Evolutionary conservation across 2,888 invertebrate species (phyloP).

Genomic region (Lathronympha strigana): DNA sequence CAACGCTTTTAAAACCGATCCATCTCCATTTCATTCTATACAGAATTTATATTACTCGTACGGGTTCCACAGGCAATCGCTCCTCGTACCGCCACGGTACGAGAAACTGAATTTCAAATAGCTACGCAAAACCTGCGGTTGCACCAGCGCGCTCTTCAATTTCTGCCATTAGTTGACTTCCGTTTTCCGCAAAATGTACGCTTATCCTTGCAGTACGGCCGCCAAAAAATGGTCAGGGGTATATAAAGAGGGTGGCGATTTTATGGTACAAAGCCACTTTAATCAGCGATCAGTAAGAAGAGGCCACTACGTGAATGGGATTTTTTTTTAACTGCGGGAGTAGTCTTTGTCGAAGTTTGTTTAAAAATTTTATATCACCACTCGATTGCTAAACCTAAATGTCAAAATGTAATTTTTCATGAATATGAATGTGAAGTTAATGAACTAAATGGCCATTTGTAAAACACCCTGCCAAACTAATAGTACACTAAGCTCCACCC

Average conservation of each 20-base stretch:
- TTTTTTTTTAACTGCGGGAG: too few species aligned
- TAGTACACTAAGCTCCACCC: slow-evolving; percentile 17
- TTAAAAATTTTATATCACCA: too few species aligned
- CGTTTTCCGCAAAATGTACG: slow-evolving; percentile 63
- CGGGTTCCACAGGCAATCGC: slow-evolving; percentile 60
- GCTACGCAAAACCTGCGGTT: slow-evolving; percentile 72
- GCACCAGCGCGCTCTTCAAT: slow-evolving; percentile 72
- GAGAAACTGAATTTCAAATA: slow-evolving; percentile 79
- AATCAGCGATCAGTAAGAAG: slow-evolving; percentile 4
- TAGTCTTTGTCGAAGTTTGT: too few species aligned
- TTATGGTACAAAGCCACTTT: slow-evolving; percentile 1
- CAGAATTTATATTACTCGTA: slow-evolving; percentile 56
- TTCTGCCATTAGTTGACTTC: slow-evolving; percentile 77
- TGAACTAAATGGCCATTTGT: not conserved
- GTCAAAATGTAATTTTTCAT: too few species aligned
- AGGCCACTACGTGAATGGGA: not conserved
- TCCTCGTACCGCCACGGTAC: slow-evolving; percentile 59
- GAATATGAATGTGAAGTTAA: not conserved
- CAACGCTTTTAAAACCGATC: slow-evolving; percentile 64
- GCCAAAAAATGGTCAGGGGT: slow-evolving; percentile 22
- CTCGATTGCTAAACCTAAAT: too few species aligned
- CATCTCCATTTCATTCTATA: slow-evolving; percentile 62
- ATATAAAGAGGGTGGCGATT: not conserved
- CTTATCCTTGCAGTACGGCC: slow-evolving; percentile 7
- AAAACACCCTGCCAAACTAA: slow-evolving; percentile 3